Percentiles rank a stretch among this genome's conserved stretches.
phyloP scores from a whole-genome alignment of 2,113 vertebrate species.

The rabbit (Oryctolagus cuniculus) region mOryCun1.1 NC_091432.1:71998501-71999000 shows the following conservation, averaged over 20 bases:
- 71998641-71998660: neutral
- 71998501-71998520: too few relatives aligned
- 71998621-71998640: neutral
- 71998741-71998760: neutral
- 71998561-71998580: too few relatives aligned
- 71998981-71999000: slow-evolving; percentile 46
- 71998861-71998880: neutral
- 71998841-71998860: neutral
- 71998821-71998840: neutral
- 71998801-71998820: neutral
- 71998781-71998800: neutral
- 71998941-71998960: neutral
- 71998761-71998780: neutral
- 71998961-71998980: neutral
- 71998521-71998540: too few relatives aligned
- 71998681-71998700: neutral
- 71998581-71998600: too few relatives aligned
- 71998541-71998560: too few relatives aligned
- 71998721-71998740: neutral
- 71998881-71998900: neutral
- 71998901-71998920: neutral
- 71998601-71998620: too few relatives aligned
- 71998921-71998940: neutral
- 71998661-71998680: neutral
- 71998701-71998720: neutral